Evolutionary conservation across 2,113 vertebrate genomes (phyloP), one percentile per base, ranked within the genome.

Genomic region (Varanus komodoensis): DNA sequence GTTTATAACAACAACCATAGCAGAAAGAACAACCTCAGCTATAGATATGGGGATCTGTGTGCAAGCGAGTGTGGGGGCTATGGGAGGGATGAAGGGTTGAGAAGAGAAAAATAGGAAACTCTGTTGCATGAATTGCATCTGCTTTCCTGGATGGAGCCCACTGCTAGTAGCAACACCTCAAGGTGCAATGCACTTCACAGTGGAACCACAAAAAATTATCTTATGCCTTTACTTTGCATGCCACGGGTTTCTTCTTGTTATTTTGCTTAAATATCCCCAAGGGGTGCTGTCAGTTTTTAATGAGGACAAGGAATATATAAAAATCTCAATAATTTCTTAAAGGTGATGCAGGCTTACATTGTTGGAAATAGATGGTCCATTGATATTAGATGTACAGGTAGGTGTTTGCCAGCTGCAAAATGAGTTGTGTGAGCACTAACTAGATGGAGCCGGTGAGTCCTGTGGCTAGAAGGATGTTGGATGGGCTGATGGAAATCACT

Each of bases 401-500:
- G 91, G 82, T 84, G 78, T 89, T 67, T 38, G 71, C 52, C 29
- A 84, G 89, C 52, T 73, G n/a, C 73, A 71, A 82, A 88, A 90
- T 57, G 89, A 93, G 82, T 34, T 79, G 69, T 78, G 67, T 6
- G 85, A 91, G 87, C 88, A 75, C 89, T 89, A 71, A 69, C 89
- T 67, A 88, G 69, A 77, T 12, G 89, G 50, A 92, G 84, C 82
- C 85, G 87, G 92, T 64, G 54, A 87, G 87, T 86, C 88, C 92
- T 44, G 14, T 92, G 87, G 71, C 1, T 0, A 92, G 86, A 75
- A 88, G 69, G 44, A 32, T 71, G 6, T 48, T 81, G 91, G 89
- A 89, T 78, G 73, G 79, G 54, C 83, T 87, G 57, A 89, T 78
- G 93, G 87, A 94, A 95, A 90, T 50, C 85, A 91, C 86, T 92